Percentiles rank a stretch among this genome's conserved stretches.
Evolutionary conservation across 1,140 invertebrate species (phyloP).

Genomic region (Drosophila ercepeae): DNA sequence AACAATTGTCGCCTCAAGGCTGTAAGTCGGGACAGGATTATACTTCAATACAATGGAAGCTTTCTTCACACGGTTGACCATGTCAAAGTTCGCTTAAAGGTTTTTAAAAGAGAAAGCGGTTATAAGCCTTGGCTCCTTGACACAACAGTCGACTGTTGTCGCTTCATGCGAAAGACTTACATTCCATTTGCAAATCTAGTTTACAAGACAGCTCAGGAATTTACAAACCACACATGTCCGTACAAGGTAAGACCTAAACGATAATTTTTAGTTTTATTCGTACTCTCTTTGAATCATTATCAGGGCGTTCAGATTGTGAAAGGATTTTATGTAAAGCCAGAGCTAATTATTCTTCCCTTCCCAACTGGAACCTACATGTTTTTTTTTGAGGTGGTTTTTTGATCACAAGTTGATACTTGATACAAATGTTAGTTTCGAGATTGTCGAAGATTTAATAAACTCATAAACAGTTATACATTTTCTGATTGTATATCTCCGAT

Average conservation of each 20-base stretch:
- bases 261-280: too few species aligned
- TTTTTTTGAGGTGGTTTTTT: neutral
- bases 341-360: neutral
- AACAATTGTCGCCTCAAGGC: conserved; percentile 22
- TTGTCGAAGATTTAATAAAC: neutral
- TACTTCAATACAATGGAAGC: conserved; percentile 3
- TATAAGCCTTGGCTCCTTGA: conserved; percentile 30
- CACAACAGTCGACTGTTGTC: conserved; percentile 8
- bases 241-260: conserved; percentile 22
- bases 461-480: too few species aligned
- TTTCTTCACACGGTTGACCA: conserved; percentile 6
- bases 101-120: conserved; percentile 22
- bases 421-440: conserved; percentile 5
- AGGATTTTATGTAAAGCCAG: conserved; percentile 3
- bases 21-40: conserved; percentile 9
- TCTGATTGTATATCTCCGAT: too few species aligned
- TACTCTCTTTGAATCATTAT: too few species aligned
- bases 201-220: conserved; percentile 1
- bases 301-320: conserved; percentile 2
- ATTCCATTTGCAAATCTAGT: conserved; percentile 19
- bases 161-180: conserved; percentile 2
- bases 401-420: neutral
- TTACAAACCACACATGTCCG: conserved; percentile 41
- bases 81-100: neutral
- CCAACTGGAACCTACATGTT: conserved; percentile 23